Evolutionary conservation across 2,113 vertebrate genomes (phyloP).

Genomic region (Sialia sialis): DNA sequence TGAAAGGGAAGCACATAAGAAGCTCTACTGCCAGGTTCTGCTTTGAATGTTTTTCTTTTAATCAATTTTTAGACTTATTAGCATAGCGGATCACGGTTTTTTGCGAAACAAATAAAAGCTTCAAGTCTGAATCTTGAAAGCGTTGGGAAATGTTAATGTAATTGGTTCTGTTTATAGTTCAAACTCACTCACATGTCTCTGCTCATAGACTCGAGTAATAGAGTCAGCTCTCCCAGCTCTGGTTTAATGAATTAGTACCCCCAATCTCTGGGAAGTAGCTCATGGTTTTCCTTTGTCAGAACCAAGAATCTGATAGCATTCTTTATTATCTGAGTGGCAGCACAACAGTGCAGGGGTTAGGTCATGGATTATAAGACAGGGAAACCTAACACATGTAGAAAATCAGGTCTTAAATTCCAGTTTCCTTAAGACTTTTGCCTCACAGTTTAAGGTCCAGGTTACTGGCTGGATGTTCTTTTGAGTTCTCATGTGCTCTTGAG

Average conservation of each 20-base stretch:
- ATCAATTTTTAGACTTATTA: slow-evolving; percentile 56
- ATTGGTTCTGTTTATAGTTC: slow-evolving; percentile 58
- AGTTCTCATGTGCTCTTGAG: accelerated
- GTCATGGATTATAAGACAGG: neutral
- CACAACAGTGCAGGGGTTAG: neutral
- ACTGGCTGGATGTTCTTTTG: neutral
- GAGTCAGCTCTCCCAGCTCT: neutral
- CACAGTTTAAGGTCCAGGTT: accelerated
- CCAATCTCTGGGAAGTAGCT: neutral
- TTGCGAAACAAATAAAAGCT: slow-evolving; percentile 38
- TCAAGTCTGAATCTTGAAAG: slow-evolving; percentile 47
- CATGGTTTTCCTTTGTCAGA: neutral
- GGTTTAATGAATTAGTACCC: neutral
- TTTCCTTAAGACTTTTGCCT: neutral
- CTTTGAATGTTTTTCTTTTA: slow-evolving; percentile 54
- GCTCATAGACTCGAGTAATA: neutral
- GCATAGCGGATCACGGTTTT: neutral
- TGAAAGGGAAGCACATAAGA: slow-evolving; percentile 49
- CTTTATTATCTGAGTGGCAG: neutral
- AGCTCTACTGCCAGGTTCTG: slow-evolving; percentile 38
- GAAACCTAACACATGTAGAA: neutral
- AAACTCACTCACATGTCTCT: slow-evolving; percentile 1
- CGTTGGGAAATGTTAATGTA: slow-evolving; percentile 46
- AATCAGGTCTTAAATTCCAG: neutral
- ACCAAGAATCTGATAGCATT: neutral